phyloP scores from a whole-genome alignment of 2,113 vertebrate genomes.

The Okapia johnstoni region DNA sequence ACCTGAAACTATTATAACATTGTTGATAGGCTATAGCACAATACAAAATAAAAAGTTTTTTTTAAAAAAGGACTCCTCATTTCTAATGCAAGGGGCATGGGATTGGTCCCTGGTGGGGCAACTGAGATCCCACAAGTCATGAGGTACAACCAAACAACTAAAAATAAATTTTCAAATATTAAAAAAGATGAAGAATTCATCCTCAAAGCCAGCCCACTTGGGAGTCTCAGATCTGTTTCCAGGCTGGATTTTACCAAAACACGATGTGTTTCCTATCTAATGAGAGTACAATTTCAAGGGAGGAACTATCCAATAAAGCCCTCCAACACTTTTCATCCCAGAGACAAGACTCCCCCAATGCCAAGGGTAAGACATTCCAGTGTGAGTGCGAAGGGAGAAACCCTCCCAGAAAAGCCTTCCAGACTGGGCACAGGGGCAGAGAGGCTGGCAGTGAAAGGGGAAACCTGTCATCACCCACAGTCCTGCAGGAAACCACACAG shows the following conservation, averaged over 20 bases:
- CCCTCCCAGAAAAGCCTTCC: not conserved
- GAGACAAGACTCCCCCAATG: not conserved
- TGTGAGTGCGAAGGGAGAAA: not conserved
- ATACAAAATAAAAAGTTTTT: not conserved
- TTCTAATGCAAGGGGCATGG: not conserved
- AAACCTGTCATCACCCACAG: rapidly evolving
- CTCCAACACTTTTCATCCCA: not conserved
- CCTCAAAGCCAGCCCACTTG: not conserved
- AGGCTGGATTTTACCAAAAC: not conserved
- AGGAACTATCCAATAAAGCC: not conserved
- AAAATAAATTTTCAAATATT: not conserved
- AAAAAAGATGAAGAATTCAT: not conserved
- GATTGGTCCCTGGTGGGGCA: not conserved
- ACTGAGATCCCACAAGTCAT: not conserved
- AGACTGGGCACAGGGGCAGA: not conserved
- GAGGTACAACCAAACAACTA: not conserved
- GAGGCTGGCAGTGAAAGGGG: too few species aligned
- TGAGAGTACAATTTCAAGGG: not conserved
- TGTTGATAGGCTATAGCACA: not conserved
- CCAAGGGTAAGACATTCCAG: not conserved
- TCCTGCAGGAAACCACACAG: not conserved
- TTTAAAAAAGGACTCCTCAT: not conserved
- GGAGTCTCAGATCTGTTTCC: not conserved
- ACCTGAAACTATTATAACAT: not conserved
- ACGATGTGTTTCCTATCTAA: not conserved